Base-by-base conservation (phyloP, 2,797 vertebrate species). In the Sebastes aleutianus region DNA sequence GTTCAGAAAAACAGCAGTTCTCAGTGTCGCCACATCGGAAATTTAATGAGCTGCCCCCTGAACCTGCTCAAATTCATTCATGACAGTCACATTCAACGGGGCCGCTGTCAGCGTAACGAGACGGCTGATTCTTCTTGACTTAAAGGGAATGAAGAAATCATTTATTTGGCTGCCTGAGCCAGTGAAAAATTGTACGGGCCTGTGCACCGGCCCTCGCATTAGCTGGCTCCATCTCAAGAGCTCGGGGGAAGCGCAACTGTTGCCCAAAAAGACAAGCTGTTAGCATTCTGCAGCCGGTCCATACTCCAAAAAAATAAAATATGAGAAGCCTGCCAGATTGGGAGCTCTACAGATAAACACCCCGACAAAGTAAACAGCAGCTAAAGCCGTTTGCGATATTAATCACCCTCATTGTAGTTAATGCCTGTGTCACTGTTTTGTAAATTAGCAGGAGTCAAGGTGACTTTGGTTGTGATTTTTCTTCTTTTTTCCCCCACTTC, bases 41-140 rank as follows among this genome's bases (percentile, higher is more conserved):
- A 89, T 88, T 89, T 93, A 94, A 95, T 91, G 85, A 94, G 84
- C 61, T 79, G 75, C 34, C 85, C 85, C 82, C 77, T 88, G 85
- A 91, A 89, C 88, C 78, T 57, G 29, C 88, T 67, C 74, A 62
- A 59, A 91, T 91, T 80, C 82, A 79, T 88, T 87, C 80, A 57
- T 75, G 88, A 78, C 71, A 73, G 75, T 79, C 58, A 61, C 83
- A 72, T 62, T 74, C 31, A 90, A 67, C 83, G 32, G 70, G 72
- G 27, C 71, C 59, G 68, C 84, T 73, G 84, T 82, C 86, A 74
- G 80, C 20, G 7, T 79, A 84, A 90, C 89, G 80, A 85, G 79
- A 84, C 9, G n/a, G 62, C 70, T 58, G 76, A 82, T 83, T 83
- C 43, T 16, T 84, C 80, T 76, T 68, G 53, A 82, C 70, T 74